phyloP scores from a whole-genome alignment of 2,888 invertebrate genomes.

The Drosophila neotestacea region DNA sequence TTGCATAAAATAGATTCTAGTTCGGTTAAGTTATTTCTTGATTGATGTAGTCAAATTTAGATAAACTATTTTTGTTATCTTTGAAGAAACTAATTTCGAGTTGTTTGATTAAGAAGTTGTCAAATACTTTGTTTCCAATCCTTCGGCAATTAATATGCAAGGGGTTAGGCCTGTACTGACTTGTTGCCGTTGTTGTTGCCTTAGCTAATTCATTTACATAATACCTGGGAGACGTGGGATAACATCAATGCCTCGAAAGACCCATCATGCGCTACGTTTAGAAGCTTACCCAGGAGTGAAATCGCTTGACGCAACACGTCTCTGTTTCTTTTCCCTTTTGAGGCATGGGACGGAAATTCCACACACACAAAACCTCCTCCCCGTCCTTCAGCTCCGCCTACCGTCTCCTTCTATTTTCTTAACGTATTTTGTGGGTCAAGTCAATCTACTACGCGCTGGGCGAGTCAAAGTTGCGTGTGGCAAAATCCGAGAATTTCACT shows the following conservation, averaged over 20 bases:
- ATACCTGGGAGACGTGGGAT: constrained; percentile 65
- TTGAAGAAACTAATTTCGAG: no score
- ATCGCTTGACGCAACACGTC: constrained; percentile 62
- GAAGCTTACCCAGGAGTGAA: constrained; percentile 64
- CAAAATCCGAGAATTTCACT: constrained; percentile 75
- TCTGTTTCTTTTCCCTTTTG: constrained; percentile 2
- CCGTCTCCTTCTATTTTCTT: constrained; percentile 2
- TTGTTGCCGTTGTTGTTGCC: constrained; percentile 32
- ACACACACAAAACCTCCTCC: constrained; percentile 12
- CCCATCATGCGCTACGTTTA: constrained; percentile 66
- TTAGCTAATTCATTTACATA: constrained; percentile 77
- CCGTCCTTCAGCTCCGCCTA: background rate
- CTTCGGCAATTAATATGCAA: constrained; percentile 48
- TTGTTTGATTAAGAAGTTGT: background rate
- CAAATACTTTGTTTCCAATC: background rate
- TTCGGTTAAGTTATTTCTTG: no score
- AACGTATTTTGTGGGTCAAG: constrained; percentile 70
- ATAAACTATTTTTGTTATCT: no score
- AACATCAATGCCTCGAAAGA: constrained; percentile 36
- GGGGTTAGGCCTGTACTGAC: constrained; percentile 23
- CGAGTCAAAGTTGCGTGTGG: constrained; percentile 44
- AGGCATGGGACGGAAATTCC: constrained; percentile 1
- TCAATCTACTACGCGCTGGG: constrained; percentile 58
- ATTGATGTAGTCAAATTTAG: no score
- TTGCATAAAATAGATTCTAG: no score